A percentile compares a stretch with the other conserved stretches of the same genome.
These are phyloP conservation scores for Desmodus rotundus DNA, from an alignment of 2,113 vertebrate species.

Conservation along the genomic window DNA sequence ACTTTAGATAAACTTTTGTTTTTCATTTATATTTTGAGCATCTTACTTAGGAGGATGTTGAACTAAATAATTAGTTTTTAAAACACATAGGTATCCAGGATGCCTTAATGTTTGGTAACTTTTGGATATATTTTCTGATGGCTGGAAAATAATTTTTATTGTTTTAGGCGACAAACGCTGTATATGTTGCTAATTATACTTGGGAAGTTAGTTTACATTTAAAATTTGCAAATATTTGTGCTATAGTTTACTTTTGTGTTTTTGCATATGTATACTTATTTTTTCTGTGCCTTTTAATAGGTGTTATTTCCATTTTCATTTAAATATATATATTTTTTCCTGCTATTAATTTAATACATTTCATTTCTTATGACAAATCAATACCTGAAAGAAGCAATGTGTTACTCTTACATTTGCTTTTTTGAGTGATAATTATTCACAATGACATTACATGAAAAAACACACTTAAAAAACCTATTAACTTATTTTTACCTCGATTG, in stretches of 20 bases:
- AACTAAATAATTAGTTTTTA: background rate
- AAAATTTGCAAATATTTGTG: background rate
- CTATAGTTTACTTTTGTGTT: background rate
- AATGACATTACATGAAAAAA: background rate
- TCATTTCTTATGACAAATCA: background rate
- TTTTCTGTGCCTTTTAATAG: background rate
- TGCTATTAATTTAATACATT: background rate
- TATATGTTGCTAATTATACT: background rate
- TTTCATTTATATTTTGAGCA: background rate
- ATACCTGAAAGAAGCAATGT: background rate
- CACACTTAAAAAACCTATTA: background rate
- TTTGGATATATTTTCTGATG: background rate
- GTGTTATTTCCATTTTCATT: background rate
- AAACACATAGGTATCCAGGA: background rate
- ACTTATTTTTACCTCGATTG: fast-evolving
- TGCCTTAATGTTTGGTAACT: background rate
- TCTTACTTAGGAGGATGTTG: background rate
- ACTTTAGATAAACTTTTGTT: background rate
- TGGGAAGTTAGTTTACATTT: background rate
- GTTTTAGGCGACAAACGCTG: background rate
- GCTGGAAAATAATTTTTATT: background rate
- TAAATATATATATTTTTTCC: background rate
- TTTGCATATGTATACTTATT: background rate
- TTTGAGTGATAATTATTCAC: background rate
- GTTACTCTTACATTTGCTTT: background rate